Evolutionary conservation across 2,888 invertebrate species (phyloP).

Genomic region (Cheilosia impressa): DNA sequence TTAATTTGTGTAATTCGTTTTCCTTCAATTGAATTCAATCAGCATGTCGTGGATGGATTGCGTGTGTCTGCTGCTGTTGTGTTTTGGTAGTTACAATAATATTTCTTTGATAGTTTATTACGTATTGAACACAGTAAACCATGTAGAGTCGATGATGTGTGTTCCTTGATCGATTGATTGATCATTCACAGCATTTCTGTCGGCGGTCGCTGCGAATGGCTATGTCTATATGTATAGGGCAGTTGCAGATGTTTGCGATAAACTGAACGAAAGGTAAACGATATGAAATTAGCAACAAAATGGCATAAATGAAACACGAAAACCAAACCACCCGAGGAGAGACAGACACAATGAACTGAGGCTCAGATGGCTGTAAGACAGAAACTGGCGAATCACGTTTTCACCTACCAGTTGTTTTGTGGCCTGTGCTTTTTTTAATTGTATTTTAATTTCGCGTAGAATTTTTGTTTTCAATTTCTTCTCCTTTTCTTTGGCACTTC

Average conservation of each 20-base stretch:
- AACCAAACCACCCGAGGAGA: neutral
- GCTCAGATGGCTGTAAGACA: neutral
- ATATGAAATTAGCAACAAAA: constrained; percentile 39
- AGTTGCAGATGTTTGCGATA: neutral
- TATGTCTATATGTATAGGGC: neutral
- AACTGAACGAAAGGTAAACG: constrained; percentile 29
- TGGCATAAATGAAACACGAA: neutral
- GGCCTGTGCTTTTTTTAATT: constrained; percentile 26
- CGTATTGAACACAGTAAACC: constrained; percentile 2
- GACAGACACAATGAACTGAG: neutral
- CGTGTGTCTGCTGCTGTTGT: neutral
- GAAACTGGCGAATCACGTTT: constrained; percentile 39
- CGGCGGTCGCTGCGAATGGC: neutral
- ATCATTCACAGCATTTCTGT: constrained; percentile 29
- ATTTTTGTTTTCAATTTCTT: constrained; percentile 6
- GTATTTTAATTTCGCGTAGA: constrained; percentile 49
- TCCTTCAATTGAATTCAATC: constrained; percentile 55
- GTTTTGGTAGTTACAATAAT: constrained; percentile 15
- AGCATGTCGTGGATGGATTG: constrained; percentile 13
- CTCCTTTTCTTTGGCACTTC: constrained; percentile 3
- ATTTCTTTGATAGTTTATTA: constrained; percentile 21
- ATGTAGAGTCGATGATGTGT: neutral
- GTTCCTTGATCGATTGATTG: constrained; percentile 55
- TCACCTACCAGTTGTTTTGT: constrained; percentile 12
- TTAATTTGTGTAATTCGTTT: neutral